phyloP scores from a whole-genome alignment of 2,797 vertebrate genomes.

The Cyprinodon diabolis region DNA sequence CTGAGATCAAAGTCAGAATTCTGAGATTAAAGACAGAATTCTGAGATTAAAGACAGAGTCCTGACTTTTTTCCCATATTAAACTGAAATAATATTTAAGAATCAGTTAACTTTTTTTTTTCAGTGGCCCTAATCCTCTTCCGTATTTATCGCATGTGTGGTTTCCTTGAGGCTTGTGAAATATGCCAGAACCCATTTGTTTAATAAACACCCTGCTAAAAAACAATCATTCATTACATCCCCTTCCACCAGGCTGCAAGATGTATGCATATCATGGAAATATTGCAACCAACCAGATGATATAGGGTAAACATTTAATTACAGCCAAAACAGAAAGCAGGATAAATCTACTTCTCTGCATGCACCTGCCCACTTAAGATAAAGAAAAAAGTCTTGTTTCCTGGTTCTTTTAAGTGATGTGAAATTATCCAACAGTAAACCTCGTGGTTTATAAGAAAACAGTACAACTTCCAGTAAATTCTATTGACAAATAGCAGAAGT shows the following conservation, averaged over 20 bases:
- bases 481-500: conserved; percentile 6
- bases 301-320: not conserved
- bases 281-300: conserved; percentile 40
- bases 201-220: conserved; percentile 66
- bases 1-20: too few relatives aligned
- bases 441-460: conserved; percentile 30
- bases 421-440: conserved; percentile 30
- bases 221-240: conserved; percentile 61
- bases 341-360: conserved; percentile 13
- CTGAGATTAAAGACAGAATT: too few relatives aligned
- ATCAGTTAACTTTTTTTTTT: too few relatives aligned
- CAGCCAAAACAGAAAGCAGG: conserved; percentile 12
- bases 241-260: conserved; percentile 19
- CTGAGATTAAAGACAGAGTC: too few relatives aligned
- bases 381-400: conserved; percentile 20
- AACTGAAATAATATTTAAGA: too few relatives aligned
- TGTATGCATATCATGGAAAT: conserved; percentile 53
- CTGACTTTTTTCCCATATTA: too few relatives aligned
- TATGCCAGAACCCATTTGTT: conserved; percentile 71
- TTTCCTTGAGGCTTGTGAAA: conserved; percentile 41
- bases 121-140: too few relatives aligned
- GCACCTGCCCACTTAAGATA: not conserved
- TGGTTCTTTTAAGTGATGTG: conserved; percentile 31
- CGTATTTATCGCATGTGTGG: conserved; percentile 14
- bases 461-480: conserved; percentile 24